These are phyloP conservation scores for Harpagoxenus sublaevis DNA, from an alignment of 2,888 invertebrate genomes.

Conservation along the genomic window DNA sequence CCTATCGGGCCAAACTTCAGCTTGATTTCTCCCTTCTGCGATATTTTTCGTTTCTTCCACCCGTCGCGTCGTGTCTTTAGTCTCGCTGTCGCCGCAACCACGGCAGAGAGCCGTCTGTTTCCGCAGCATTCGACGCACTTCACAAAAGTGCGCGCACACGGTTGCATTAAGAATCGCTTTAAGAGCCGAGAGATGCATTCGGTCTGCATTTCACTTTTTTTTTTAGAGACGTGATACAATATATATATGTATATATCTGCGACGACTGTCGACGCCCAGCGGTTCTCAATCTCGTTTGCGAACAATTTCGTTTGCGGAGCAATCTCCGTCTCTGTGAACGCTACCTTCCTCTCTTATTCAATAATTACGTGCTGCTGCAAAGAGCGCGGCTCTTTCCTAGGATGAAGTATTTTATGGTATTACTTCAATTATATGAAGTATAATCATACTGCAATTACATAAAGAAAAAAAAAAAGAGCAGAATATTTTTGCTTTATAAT, in stretches of 20 bases:
- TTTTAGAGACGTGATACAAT: slow-evolving; percentile 7
- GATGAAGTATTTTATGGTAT: slow-evolving; percentile 13
- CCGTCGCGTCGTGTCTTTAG: slow-evolving; percentile 29
- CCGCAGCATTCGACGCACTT: slow-evolving; percentile 37
- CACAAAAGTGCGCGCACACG: slow-evolving; percentile 9
- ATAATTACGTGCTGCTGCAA: slow-evolving; percentile 23
- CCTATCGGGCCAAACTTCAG: slow-evolving; percentile 51
- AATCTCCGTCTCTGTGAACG: slow-evolving; percentile 33
- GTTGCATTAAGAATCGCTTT: slow-evolving; percentile 13
- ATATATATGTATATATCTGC: slow-evolving; percentile 1
- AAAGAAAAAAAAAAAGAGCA: neutral
- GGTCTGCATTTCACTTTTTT: slow-evolving; percentile 31
- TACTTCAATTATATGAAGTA: slow-evolving; percentile 10
- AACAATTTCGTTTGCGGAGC: slow-evolving; percentile 30
- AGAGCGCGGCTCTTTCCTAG: neutral
- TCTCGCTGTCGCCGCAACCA: slow-evolving; percentile 26
- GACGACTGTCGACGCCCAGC: slow-evolving; percentile 18
- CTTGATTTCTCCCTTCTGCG: slow-evolving; percentile 54
- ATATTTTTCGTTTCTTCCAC: slow-evolving; percentile 35
- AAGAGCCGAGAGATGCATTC: slow-evolving; percentile 35
- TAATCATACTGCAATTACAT: slow-evolving; percentile 16
- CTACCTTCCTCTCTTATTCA: slow-evolving; percentile 10
- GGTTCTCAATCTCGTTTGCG: slow-evolving; percentile 33
- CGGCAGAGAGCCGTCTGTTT: slow-evolving; percentile 49
- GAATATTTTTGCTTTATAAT: neutral